Evolutionary conservation across 2,888 invertebrate species (phyloP).

Genomic region (Epinotia demarniana): DNA sequence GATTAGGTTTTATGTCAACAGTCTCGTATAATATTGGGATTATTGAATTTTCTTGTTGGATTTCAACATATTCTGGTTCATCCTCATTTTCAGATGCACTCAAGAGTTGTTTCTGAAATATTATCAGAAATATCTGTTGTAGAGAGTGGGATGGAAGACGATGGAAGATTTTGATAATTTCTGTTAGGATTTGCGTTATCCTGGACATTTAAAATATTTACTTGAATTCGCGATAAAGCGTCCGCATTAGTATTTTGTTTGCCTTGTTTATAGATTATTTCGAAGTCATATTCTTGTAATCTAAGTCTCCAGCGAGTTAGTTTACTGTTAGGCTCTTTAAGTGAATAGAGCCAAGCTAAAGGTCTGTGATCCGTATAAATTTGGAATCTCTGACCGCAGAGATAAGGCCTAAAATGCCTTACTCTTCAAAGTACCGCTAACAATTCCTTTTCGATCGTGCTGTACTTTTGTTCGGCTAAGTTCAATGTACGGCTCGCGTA

Average conservation of each 20-base stretch:
- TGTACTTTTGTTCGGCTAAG: too few relatives aligned
- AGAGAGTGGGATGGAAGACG: background rate
- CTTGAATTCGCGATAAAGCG: background rate
- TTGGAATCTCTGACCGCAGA: too few relatives aligned
- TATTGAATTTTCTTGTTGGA: background rate
- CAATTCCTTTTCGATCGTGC: too few relatives aligned
- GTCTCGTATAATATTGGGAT: slow-evolving; percentile 11
- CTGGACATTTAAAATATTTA: slow-evolving; percentile 22
- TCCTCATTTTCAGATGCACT: background rate
- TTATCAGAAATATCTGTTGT: background rate
- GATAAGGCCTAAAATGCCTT: too few relatives aligned
- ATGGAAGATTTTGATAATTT: background rate
- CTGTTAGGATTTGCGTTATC: background rate
- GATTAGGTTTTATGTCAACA: slow-evolving; percentile 30
- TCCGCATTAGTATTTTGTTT: background rate
- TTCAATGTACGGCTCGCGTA: too few relatives aligned
- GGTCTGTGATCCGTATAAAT: too few relatives aligned
- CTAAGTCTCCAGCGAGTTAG: too few relatives aligned
- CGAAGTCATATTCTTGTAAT: too few relatives aligned
- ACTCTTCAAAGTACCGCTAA: too few relatives aligned
- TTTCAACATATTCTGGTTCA: background rate
- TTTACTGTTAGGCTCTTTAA: too few relatives aligned
- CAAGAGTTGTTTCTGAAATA: background rate
- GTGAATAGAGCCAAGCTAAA: too few relatives aligned
- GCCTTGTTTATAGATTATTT: too few relatives aligned